Base-by-base conservation (phyloP, 1,140 invertebrate genomes). In the Nymphalis io region DNA sequence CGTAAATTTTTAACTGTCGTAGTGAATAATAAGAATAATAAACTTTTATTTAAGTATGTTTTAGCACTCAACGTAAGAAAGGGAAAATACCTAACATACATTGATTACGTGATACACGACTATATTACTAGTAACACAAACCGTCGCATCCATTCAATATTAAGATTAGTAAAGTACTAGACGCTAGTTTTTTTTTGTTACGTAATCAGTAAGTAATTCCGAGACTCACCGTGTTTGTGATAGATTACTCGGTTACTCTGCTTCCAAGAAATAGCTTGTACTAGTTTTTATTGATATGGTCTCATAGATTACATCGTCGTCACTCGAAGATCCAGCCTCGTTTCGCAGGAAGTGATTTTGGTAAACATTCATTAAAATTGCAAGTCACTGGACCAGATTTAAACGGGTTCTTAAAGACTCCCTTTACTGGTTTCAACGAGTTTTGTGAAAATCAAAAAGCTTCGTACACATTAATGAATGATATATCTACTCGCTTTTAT, bases 331-430 rank as follows among this genome's bases (percentile, higher is more conserved):
- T 15, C 39, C 16, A 48, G 60, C 8, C 21, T 58, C 27, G 0
- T 33, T n/a, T 0, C 8, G 33, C 27, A 48, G 48, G 39, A 48
- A 61, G 15, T 61, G 3, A 33, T 61, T 48, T 48, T 61, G 42
- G 15, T 48, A 61, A 48, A 33, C 20, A 40, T n/a, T 16, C 0
- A 12, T 60, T 60, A 4, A 39, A 60, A n/a, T 20, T 18, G 58
- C 58, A 42, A 60, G 38, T 46, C 11, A n/a, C 60, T 33, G 40
- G 42, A 16, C 44, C n/a, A 27, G 42, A 60, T 23, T 61, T 33
- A 48, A 48, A 48, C 60, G 33, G 40, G 60, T 48, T 27, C 42
- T 23, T 21, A n/a, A 44, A 60, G n/a, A 44, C 20, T 60, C 59
- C 59, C 40, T 44, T 60, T 44, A 42, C 39, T 44, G 12, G 11